These are phyloP conservation scores for Euphysa ruthae DNA, from an alignment of 30 jellyfish, hydroid and myxozoan genomes.

Conservation along the genomic window DNA sequence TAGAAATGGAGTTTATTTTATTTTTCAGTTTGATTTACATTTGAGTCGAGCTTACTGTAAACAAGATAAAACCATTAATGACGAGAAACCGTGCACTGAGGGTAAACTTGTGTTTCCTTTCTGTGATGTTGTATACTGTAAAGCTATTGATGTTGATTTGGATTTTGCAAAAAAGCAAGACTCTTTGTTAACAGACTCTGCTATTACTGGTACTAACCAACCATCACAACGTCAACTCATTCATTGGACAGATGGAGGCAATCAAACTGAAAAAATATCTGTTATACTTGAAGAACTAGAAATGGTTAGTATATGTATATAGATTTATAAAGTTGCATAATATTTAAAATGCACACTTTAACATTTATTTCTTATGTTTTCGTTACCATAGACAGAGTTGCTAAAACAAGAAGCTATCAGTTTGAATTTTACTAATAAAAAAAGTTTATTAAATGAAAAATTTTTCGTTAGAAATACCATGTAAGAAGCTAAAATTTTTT, in stretches of 20 bases:
- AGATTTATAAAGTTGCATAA: too few relatives aligned
- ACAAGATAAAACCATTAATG: too few relatives aligned
- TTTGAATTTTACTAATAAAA: too few relatives aligned
- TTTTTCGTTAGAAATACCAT: too few relatives aligned
- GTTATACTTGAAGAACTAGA: background rate
- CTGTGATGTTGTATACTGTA: slow-evolving; percentile 19
- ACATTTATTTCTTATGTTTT: too few relatives aligned
- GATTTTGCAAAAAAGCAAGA: slow-evolving; percentile 29
- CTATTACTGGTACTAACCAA: slow-evolving; percentile 13
- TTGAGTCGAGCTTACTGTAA: slow-evolving; percentile 14
- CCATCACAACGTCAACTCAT: slow-evolving; percentile 24
- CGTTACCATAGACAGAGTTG: too few relatives aligned
- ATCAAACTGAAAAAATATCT: too few relatives aligned
- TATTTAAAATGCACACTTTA: too few relatives aligned
- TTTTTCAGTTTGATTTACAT: slow-evolving; percentile 9
- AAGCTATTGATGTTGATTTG: slow-evolving; percentile 35
- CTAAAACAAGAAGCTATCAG: too few relatives aligned
- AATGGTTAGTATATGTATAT: background rate
- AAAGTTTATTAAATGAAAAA: too few relatives aligned
- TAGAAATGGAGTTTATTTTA: too few relatives aligned
- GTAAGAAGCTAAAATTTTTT: too few relatives aligned
- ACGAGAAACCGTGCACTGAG: background rate
- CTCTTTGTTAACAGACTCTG: slow-evolving; percentile 14
- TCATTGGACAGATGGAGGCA: slow-evolving; percentile 11
- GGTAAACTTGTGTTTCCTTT: slow-evolving; percentile 15